Base-by-base conservation (phyloP, 2,888 invertebrate species). In the Tetropium fuscum region DNA sequence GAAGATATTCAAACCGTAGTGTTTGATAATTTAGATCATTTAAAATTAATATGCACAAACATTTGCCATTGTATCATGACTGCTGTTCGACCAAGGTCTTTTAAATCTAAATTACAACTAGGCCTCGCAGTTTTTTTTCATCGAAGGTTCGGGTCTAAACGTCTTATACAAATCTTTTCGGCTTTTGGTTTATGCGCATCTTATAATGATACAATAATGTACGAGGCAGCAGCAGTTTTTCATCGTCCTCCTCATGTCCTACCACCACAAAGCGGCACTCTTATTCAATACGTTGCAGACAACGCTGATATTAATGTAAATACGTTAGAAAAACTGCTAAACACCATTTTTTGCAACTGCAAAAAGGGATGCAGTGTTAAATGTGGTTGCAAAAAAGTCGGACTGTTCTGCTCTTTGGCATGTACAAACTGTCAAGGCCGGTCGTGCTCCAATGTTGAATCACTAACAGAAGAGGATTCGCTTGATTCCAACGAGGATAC, bases 71-170 rank as follows among this genome's bases (percentile, higher is more conserved):
- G n/a, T n/a, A n/a, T n/a, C n/a, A n/a, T n/a, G n/a, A n/a, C n/a
- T n/a, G n/a, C n/a, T n/a, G n/a, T n/a, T 27, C 27, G 27, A 27
- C 27, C 27, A 27, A 27, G 27, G 27, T 27, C 27, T 27, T 27
- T 27, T 27, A 27, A 27, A n/a, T 27, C 27, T 27, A 27, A 27
- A 27, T 27, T 73, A 61, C 66, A 40, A 84, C 78, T 13, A 84
- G 84, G 72, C 89, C 56, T 69, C 11, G 53, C 68, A 84, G 63
- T 69, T 47, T 69, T 64, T 65, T 55, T 67, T 54, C 65, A 69
- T 54, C 41, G 62, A 61, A 38, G 60, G 25, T 70, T 55, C 63
- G 68, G 62, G n/a, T 70, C 69, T 5, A 69, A 64, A 61, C 62
- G 65, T 49, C 47, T 70, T 34, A 56, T 69, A 58, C 18, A 64